Percentiles rank a stretch among this genome's conserved stretches.
These are phyloP conservation scores for Acanthoscelides obtectus DNA, from an alignment of 2,888 invertebrate species.

Conservation along the genomic window DNA sequence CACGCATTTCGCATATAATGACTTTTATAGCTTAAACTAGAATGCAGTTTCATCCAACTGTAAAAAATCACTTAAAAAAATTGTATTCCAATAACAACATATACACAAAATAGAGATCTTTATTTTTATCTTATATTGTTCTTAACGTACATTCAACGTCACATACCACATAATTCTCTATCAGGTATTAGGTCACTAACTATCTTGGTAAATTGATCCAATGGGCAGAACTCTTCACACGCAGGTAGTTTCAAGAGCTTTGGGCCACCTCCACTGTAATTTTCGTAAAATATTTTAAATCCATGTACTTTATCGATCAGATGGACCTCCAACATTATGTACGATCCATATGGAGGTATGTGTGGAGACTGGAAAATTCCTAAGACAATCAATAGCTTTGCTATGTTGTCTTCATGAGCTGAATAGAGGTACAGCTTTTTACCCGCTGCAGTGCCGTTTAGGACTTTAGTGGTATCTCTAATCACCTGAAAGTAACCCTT, in stretches of 20 bases:
- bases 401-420: slow-evolving; percentile 54
- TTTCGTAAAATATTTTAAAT: slow-evolving; percentile 31
- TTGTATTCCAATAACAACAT: no score
- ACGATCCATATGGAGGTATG: slow-evolving; percentile 32
- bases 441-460: slow-evolving; percentile 3
- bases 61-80: no score
- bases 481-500: neutral
- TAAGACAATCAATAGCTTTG: slow-evolving; percentile 46
- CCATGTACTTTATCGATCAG: slow-evolving; percentile 26
- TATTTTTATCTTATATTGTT: neutral
- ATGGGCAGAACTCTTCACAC: slow-evolving; percentile 30
- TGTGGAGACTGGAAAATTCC: slow-evolving; percentile 46
- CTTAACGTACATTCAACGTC: neutral
- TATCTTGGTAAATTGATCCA: slow-evolving; percentile 22
- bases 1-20: no score
- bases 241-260: slow-evolving; percentile 25
- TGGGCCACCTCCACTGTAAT: slow-evolving; percentile 21
- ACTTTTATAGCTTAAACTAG: no score
- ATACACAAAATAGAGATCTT: neutral
- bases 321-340: slow-evolving; percentile 34
- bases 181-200: slow-evolving; percentile 18
- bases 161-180: neutral
- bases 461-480: slow-evolving; percentile 9
- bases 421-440: slow-evolving; percentile 41
- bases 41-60: no score